Base-by-base conservation (phyloP, 1,140 invertebrate species). In the Drosophila fuyamai region DNA sequence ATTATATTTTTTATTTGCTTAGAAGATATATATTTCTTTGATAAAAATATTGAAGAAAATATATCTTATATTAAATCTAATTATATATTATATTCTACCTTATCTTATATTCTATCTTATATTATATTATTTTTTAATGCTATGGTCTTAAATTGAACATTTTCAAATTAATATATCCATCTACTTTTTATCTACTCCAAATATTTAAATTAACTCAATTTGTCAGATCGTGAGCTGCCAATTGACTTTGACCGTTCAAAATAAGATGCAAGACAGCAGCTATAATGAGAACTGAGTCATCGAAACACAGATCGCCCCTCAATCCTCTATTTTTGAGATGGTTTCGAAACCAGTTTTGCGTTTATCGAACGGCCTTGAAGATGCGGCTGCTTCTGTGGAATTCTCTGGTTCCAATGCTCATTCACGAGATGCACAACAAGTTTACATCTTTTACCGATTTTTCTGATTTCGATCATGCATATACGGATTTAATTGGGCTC, bases 201-300 rank as follows among this genome's bases (percentile, higher is more conserved):
- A 84, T 86, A 86, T 81, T 70, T 38, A 85, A 85, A 85, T 85
- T 56, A 81, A 60, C 57, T 55, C 74, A 85, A 86, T 85, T 86
- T 81, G 82, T 85, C 74, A 70, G 63, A 10, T 68, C 62, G 79
- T 55, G 68, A 51, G 79, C 43, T 67, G 59, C 46, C 10, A 61
- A 68, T 74, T 74, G 81, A 74, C 81, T 82, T 86, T 85, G 78
- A 67, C 35, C 40, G 41, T 57, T 56, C 14, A 36, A 43, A 38
- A 23, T n/a, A 47, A 36, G 43, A 36, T 50, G 54, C 57, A 50
- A 46, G 58, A 18, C 27, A 41, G 16, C n/a, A 32, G 32, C 66
- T n/a, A 18, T 14, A 68, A 46, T 44, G n/a, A 60, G 23, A 35
- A 53, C 67, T 83, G 81, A 84, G 38, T 80, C 81, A 84, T 47